phyloP scores from a whole-genome alignment of 2,888 invertebrate species.

The Kryphioiulus occultus region DNA sequence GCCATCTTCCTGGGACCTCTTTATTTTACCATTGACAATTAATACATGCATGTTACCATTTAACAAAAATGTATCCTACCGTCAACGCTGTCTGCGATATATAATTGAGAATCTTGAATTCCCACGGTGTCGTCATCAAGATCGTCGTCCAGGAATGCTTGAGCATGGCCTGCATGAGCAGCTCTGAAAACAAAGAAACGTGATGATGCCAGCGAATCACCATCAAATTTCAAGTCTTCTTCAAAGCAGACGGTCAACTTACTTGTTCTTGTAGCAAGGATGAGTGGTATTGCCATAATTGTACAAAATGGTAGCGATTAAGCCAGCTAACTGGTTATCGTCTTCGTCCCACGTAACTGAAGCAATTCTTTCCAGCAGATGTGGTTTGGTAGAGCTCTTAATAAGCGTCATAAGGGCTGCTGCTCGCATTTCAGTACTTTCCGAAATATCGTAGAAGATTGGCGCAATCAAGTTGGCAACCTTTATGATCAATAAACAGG shows the following conservation, averaged over 20 bases:
- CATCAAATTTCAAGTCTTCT: background rate
- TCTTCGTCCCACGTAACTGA: constrained; percentile 33
- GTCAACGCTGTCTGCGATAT: background rate
- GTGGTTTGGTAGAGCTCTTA: background rate
- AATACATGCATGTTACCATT: too few relatives aligned
- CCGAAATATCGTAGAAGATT: constrained; percentile 35
- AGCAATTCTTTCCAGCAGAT: constrained; percentile 43
- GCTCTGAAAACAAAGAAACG: background rate
- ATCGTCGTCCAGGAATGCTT: background rate
- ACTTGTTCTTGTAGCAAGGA: constrained; percentile 48
- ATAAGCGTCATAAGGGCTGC: background rate
- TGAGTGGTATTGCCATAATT: constrained; percentile 42
- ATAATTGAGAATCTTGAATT: constrained; percentile 46
- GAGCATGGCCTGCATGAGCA: constrained; percentile 47
- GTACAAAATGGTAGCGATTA: constrained; percentile 13
- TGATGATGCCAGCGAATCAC: background rate
- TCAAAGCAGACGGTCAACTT: background rate
- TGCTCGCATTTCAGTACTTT: constrained; percentile 39
- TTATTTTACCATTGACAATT: background rate
- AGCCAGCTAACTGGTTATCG: constrained; percentile 44
- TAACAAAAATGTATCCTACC: constrained; percentile 47
- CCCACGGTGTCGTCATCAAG: constrained; percentile 22
- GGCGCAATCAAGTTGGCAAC: constrained; percentile 33
- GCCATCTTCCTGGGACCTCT: background rate
- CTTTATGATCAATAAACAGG: background rate